Evolutionary conservation across 92 coral and sea anemone genomes (phyloP).

Genomic region (Pocillopora meandrina): DNA sequence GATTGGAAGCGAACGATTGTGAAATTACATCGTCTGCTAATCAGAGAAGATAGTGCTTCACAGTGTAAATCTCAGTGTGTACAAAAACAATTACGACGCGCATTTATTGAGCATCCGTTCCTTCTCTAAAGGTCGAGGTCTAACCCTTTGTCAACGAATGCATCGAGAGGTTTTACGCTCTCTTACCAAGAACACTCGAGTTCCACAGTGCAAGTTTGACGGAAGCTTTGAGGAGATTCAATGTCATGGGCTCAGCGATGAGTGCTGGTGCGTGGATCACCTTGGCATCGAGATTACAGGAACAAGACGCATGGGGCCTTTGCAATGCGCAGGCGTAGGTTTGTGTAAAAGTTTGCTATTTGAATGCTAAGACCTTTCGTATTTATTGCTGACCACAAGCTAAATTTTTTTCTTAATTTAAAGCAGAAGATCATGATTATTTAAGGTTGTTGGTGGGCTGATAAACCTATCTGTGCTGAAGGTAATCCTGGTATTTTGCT

Average conservation of each 20-base stretch:
- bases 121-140: slow-evolving; percentile 40
- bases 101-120: neutral
- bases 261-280: slow-evolving; percentile 87
- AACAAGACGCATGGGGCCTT: slow-evolving; percentile 56
- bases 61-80: no score
- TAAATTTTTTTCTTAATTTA: no score
- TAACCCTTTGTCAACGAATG: slow-evolving; percentile 76
- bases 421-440: no score
- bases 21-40: no score
- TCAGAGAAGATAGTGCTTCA: no score
- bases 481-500: no score
- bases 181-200: slow-evolving; percentile 32
- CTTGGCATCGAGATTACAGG: slow-evolving; percentile 69
- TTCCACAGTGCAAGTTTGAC: slow-evolving; percentile 71
- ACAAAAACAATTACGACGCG: neutral
- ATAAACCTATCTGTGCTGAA: no score
- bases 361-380: no score
- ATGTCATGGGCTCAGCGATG: slow-evolving; percentile 66
- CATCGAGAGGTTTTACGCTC: slow-evolving; percentile 60
- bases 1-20: no score
- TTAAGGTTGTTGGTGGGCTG: no score
- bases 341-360: neutral
- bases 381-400: no score
- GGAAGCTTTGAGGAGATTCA: slow-evolving; percentile 77
- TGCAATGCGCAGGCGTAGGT: slow-evolving; percentile 63